A percentile compares a stretch with the other conserved stretches of the same genome.
These are phyloP conservation scores for Drosophila ironensis DNA, from an alignment of 1,140 invertebrate species.

Conservation along the genomic window DNA sequence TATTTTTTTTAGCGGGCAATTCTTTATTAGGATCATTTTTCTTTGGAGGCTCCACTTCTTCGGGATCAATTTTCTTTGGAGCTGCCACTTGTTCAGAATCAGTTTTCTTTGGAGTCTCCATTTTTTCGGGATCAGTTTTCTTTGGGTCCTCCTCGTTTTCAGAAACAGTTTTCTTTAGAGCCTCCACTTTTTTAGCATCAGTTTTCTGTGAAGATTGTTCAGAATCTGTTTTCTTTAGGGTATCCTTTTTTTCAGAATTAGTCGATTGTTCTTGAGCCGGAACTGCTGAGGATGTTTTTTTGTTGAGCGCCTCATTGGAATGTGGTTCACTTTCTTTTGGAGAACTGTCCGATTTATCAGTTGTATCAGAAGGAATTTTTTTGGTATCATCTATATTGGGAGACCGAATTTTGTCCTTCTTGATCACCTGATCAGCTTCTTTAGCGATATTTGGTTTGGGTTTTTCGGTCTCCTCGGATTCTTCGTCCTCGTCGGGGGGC, in stretches of 20 bases:
- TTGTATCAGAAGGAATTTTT: no score
- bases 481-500: constrained; percentile 52
- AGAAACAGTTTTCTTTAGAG: not conserved
- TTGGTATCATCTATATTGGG: no score
- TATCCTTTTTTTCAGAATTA: not conserved
- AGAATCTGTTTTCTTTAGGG: not conserved
- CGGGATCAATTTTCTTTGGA: not conserved
- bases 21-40: not conserved
- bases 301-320: no score
- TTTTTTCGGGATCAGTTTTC: no score
- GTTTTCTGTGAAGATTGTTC: not conserved
- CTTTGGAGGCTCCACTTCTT: not conserved
- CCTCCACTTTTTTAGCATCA: not conserved
- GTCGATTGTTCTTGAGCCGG: not conserved
- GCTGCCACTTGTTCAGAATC: not conserved
- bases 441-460: no score
- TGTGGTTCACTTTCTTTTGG: no score
- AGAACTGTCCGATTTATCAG: no score
- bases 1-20: not conserved
- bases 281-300: no score
- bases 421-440: no score
- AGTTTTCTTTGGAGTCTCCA: not conserved
- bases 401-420: no score
- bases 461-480: not conserved
- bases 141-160: not conserved